These are phyloP conservation scores for Cyclura pinguis DNA, from an alignment of 2,797 vertebrate species.

Conservation along the genomic window DNA sequence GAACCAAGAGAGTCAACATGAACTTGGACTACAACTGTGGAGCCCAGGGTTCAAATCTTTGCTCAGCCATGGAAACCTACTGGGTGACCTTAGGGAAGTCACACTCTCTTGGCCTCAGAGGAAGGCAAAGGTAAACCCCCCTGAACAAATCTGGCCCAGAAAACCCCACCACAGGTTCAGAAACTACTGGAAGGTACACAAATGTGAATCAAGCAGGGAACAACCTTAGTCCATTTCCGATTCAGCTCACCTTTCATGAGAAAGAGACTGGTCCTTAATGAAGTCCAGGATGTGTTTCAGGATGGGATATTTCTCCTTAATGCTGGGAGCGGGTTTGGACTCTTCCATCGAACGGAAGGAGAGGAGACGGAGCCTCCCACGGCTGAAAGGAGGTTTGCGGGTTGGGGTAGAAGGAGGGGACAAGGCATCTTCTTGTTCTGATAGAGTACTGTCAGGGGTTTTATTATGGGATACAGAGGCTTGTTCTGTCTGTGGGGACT, in stretches of 20 bases:
- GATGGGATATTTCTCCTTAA: constrained; percentile 91
- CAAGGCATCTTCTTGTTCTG: constrained; percentile 80
- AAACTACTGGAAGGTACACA: too few relatives aligned
- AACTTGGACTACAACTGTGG: too few relatives aligned
- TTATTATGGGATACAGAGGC: constrained; percentile 63
- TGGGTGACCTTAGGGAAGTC: too few relatives aligned
- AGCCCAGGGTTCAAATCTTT: too few relatives aligned
- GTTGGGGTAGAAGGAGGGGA: constrained; percentile 88
- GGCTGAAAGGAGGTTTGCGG: constrained; percentile 86
- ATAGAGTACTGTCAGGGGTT: constrained; percentile 78
- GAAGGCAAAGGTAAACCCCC: too few relatives aligned
- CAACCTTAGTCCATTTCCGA: background rate
- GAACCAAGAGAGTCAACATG: background rate
- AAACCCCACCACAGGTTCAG: too few relatives aligned
- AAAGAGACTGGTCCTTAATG: constrained; percentile 92
- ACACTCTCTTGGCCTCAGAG: too few relatives aligned
- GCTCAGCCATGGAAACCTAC: too few relatives aligned
- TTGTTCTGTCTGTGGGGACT: constrained; percentile 54
- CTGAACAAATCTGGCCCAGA: too few relatives aligned
- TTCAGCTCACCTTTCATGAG: constrained; percentile 83
- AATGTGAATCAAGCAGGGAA: background rate
- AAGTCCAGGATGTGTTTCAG: constrained; percentile 92
- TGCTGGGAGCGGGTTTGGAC: constrained; percentile 82
- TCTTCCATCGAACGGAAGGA: constrained; percentile 95
- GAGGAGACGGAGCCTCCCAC: constrained; percentile 92